Percentiles rank a stretch among this genome's conserved stretches.
Conservation (phyloP, 1,140 invertebrate species). For the Diachasmimorpha longicaudata region DNA sequence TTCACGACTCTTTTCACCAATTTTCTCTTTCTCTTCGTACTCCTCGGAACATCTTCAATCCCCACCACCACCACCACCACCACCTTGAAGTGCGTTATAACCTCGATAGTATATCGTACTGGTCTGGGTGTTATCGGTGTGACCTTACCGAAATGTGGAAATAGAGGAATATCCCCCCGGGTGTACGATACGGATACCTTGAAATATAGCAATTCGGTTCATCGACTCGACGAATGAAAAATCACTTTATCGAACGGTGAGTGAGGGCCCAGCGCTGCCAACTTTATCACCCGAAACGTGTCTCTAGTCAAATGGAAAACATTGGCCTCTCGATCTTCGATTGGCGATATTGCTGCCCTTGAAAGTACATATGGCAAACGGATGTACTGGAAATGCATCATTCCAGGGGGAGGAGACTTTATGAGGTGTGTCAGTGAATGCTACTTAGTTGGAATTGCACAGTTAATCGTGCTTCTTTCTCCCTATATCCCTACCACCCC, state of each 20-base stretch:
- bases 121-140: slow-evolving; percentile 14
- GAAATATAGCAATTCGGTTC: slow-evolving; percentile 47
- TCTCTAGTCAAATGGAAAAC: slow-evolving; percentile 39
- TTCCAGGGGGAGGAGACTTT: slow-evolving; percentile 9
- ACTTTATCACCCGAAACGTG: slow-evolving; percentile 41
- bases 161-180: slow-evolving; percentile 33
- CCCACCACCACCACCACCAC: too few relatives aligned
- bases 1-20: not conserved
- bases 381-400: not conserved
- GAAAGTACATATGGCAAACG: not conserved
- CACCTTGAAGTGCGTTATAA: not conserved
- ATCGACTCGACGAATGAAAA: slow-evolving; percentile 39
- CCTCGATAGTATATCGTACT: not conserved
- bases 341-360: slow-evolving; percentile 16
- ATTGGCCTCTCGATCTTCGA: slow-evolving; percentile 33
- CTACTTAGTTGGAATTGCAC: slow-evolving; percentile 13
- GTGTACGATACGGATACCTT: slow-evolving; percentile 33
- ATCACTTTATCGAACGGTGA: slow-evolving; percentile 34
- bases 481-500: too few relatives aligned
- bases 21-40: not conserved
- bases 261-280: slow-evolving; percentile 20
- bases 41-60: not conserved
- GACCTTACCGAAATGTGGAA: slow-evolving; percentile 19
- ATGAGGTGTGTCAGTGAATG: slow-evolving; percentile 14
- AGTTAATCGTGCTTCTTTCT: slow-evolving; percentile 1